These are phyloP conservation scores for Anguilla megastoma DNA, from an alignment of 2,797 vertebrate genomes.

Conservation along the genomic window DNA sequence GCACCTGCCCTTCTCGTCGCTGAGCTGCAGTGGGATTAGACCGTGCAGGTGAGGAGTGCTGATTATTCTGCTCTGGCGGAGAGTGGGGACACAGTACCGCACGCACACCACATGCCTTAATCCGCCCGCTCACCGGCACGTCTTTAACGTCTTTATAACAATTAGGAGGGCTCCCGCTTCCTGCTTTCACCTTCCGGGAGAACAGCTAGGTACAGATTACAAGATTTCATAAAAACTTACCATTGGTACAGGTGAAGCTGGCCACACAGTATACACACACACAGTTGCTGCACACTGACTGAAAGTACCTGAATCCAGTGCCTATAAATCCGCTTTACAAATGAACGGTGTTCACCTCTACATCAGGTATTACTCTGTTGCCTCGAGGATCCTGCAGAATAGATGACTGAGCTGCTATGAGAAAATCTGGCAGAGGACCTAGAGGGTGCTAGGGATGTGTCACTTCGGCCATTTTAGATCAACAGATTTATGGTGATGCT, in stretches of 20 bases:
- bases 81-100: not conserved
- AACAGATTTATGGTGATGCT: not conserved
- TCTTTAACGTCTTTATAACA: constrained; percentile 43
- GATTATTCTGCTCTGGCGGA: not conserved
- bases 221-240: constrained; percentile 24
- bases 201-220: constrained; percentile 37
- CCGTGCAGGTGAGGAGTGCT: not conserved
- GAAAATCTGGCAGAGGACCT: not conserved
- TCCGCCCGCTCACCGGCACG: constrained; percentile 40
- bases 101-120: constrained; percentile 21
- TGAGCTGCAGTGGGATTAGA: not conserved
- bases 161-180: constrained; percentile 33
- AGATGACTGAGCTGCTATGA: not conserved
- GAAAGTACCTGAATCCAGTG: not conserved
- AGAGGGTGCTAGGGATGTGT: not conserved
- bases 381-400: not conserved
- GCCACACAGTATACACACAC: not conserved
- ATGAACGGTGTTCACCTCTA: not conserved
- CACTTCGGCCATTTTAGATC: not conserved
- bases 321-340: constrained; percentile 1
- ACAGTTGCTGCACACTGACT: not conserved
- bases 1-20: not conserved
- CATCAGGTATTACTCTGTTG: not conserved
- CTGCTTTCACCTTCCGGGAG: constrained; percentile 39
- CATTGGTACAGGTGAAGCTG: not conserved